These are phyloP conservation scores for Scolopax mira DNA, from an alignment of 2,113 vertebrate genomes.

Conservation along the genomic window DNA sequence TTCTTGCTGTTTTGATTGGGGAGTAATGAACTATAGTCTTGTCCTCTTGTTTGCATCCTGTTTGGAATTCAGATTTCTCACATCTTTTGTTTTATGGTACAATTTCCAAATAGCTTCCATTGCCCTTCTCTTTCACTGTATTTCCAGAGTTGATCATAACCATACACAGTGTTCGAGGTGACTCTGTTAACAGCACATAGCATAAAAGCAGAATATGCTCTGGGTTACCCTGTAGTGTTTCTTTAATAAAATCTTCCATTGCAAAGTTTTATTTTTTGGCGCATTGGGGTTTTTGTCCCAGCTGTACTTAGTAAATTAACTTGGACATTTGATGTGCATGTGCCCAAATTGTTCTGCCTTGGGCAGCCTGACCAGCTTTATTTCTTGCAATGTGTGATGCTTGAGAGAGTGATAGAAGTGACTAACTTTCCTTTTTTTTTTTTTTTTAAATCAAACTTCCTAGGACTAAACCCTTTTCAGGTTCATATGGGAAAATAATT, in stretches of 20 bases:
- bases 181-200: background rate
- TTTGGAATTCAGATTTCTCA: background rate
- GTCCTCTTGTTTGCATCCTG: background rate
- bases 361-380: background rate
- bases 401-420: background rate
- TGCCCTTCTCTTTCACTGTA: background rate
- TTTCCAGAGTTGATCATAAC: background rate
- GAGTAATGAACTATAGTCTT: background rate
- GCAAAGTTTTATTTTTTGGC: background rate
- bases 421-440: background rate
- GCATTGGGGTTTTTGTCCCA: background rate
- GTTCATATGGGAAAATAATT: background rate
- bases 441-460: background rate
- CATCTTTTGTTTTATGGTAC: background rate
- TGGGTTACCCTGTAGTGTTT: background rate
- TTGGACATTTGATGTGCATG: background rate
- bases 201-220: background rate
- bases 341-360: background rate
- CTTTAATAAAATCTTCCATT: background rate
- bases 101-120: background rate
- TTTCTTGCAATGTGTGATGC: background rate
- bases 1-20: background rate
- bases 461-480: background rate
- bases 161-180: background rate
- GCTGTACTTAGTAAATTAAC: background rate